Conservation (phyloP, 2,797 vertebrate genomes). For the Aplochiton taeniatus region DNA sequence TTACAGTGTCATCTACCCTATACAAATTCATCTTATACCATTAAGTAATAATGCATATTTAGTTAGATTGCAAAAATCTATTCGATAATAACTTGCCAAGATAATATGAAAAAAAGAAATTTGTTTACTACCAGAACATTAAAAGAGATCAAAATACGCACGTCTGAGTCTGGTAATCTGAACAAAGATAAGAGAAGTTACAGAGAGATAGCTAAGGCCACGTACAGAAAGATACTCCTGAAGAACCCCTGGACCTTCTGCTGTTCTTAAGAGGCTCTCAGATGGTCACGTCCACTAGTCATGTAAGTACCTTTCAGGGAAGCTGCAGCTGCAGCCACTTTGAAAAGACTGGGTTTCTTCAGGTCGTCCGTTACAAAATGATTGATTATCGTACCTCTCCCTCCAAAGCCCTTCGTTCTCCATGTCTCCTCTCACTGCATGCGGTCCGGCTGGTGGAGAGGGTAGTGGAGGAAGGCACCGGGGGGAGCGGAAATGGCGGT, state of each 20-base stretch:
- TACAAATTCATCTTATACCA: constrained; percentile 46
- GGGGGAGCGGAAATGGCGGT: constrained; percentile 53
- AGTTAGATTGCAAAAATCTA: constrained; percentile 64
- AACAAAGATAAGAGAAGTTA: constrained; percentile 44
- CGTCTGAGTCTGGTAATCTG: constrained; percentile 21
- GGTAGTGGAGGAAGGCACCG: constrained; percentile 84
- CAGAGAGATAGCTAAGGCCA: constrained; percentile 55
- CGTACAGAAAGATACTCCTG: constrained; percentile 57
- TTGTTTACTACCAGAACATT: not conserved
- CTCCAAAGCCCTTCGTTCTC: constrained; percentile 39
- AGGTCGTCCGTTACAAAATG: not conserved
- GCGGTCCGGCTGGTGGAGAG: constrained; percentile 86
- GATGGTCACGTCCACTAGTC: constrained; percentile 45
- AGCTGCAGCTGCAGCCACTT: constrained; percentile 51
- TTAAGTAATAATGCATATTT: constrained; percentile 69
- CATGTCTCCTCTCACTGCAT: constrained; percentile 78
- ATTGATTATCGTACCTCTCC: constrained; percentile 10
- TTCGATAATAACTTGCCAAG: constrained; percentile 44
- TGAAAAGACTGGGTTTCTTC: constrained; percentile 30
- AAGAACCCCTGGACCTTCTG: constrained; percentile 39
- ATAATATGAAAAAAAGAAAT: constrained; percentile 35
- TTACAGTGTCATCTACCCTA: constrained; percentile 77
- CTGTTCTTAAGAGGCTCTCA: constrained; percentile 5
- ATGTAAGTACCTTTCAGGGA: constrained; percentile 40
- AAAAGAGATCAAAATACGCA: not conserved